Conservation (phyloP, 2,113 vertebrate species). For the Prunella himalayana region DNA sequence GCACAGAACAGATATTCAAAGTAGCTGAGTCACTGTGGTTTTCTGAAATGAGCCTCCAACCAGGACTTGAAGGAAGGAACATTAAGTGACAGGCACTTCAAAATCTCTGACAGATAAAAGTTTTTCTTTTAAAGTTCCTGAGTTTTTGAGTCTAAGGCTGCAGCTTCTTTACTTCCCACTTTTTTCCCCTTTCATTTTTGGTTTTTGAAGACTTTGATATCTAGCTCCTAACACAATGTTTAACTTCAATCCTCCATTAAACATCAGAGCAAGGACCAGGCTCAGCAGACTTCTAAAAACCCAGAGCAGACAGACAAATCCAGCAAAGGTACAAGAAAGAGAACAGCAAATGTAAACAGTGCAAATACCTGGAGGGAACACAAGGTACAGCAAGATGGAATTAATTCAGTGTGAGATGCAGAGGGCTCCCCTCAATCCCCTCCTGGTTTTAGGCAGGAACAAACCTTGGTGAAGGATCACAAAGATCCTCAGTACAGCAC, state of each 20-base stretch:
- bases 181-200: background rate
- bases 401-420: background rate
- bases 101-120: background rate
- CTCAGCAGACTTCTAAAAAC: background rate
- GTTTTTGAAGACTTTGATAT: background rate
- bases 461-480: background rate
- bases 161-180: background rate
- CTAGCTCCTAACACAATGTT: background rate
- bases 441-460: background rate
- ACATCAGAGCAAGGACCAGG: background rate
- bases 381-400: background rate
- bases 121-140: background rate
- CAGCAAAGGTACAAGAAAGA: background rate
- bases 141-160: background rate
- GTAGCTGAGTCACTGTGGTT: background rate
- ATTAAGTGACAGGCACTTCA: background rate
- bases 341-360: background rate
- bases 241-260: background rate
- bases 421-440: background rate
- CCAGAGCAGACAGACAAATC: background rate
- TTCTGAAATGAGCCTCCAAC: background rate
- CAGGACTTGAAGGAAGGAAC: background rate
- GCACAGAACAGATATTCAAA: constrained; percentile 23
- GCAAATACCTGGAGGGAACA: background rate
- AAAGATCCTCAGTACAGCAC: background rate